Conservation (phyloP, 2,888 invertebrate genomes). For the Drosophila longiperda region DNA sequence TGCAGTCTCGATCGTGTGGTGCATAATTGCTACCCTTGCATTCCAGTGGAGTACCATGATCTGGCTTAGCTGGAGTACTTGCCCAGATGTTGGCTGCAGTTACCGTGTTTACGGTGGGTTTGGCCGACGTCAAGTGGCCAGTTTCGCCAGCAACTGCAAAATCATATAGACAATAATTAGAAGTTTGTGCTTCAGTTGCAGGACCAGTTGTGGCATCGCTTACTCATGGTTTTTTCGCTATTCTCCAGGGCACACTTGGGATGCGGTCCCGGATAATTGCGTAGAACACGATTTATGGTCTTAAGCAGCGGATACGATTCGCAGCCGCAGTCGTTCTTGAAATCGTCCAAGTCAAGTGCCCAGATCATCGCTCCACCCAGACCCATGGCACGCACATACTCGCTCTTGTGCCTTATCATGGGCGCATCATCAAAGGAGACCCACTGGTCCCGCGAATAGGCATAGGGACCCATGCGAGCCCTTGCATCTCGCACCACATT, state of each 20-base stretch:
- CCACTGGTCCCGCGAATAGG: constrained; percentile 93
- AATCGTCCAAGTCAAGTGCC: constrained; percentile 95
- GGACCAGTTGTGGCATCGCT: constrained; percentile 25
- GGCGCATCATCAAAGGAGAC: constrained; percentile 95
- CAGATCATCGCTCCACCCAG: constrained; percentile 95
- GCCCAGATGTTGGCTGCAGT: constrained; percentile 23
- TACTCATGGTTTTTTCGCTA: constrained; percentile 82
- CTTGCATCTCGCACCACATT: constrained; percentile 91
- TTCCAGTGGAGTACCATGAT: constrained; percentile 42
- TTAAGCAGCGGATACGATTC: constrained; percentile 92
- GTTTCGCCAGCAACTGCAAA: constrained; percentile 60
- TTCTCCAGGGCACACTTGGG: constrained; percentile 87
- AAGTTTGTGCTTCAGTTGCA: not conserved
- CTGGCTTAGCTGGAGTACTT: constrained; percentile 29
- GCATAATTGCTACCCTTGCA: constrained; percentile 85
- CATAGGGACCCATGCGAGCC: constrained; percentile 95
- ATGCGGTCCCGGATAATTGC: constrained; percentile 88
- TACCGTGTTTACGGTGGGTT: constrained; percentile 53
- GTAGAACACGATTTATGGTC: constrained; percentile 92
- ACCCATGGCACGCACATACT: constrained; percentile 91
- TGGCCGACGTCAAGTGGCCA: constrained; percentile 28
- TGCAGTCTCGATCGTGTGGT: constrained; percentile 89
- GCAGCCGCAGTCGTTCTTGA: constrained; percentile 92
- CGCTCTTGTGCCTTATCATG: constrained; percentile 93
- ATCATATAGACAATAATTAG: not conserved